A percentile compares a stretch with the other conserved stretches of the same genome.
These are phyloP conservation scores for Agrotis puta DNA, from an alignment of 2,888 invertebrate species.

Conservation along the genomic window DNA sequence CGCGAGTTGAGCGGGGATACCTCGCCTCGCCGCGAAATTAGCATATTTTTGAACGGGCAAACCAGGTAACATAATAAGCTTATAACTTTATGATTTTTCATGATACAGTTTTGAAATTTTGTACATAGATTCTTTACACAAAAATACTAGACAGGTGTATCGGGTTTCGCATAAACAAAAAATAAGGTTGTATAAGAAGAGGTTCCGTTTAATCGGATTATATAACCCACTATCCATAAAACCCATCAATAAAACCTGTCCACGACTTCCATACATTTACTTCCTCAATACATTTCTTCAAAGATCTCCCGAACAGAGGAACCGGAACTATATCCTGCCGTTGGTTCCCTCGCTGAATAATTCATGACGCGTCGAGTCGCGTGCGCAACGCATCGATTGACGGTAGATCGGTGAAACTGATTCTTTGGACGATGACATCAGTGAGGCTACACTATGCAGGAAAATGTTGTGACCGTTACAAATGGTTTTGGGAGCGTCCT, in stretches of 20 bases:
- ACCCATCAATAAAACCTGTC: neutral
- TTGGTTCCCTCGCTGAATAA: conserved; percentile 82
- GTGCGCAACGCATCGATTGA: conserved; percentile 72
- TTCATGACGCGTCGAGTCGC: conserved; percentile 75
- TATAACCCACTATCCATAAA: conserved; percentile 24
- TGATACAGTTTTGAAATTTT: too few relatives aligned
- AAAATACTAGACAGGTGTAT: too few relatives aligned
- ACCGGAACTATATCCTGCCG: conserved; percentile 88
- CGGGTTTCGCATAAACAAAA: too few relatives aligned
- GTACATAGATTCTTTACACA: too few relatives aligned
- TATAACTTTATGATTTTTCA: too few relatives aligned
- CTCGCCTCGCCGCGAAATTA: too few relatives aligned
- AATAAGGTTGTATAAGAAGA: too few relatives aligned
- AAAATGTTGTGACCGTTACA: conserved; percentile 33
- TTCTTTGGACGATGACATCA: conserved; percentile 71
- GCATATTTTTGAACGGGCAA: too few relatives aligned
- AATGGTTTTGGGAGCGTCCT: neutral
- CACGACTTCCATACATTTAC: conserved; percentile 27
- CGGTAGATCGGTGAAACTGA: conserved; percentile 66
- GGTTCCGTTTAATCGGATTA: neutral
- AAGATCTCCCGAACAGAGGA: conserved; percentile 63
- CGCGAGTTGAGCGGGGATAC: too few relatives aligned
- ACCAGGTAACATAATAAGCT: too few relatives aligned
- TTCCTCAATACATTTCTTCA: conserved; percentile 46
- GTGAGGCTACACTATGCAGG: conserved; percentile 9